Evolutionary conservation across 2,797 vertebrate genomes (phyloP).

Genomic region (Peromyscus melanophrys): DNA sequence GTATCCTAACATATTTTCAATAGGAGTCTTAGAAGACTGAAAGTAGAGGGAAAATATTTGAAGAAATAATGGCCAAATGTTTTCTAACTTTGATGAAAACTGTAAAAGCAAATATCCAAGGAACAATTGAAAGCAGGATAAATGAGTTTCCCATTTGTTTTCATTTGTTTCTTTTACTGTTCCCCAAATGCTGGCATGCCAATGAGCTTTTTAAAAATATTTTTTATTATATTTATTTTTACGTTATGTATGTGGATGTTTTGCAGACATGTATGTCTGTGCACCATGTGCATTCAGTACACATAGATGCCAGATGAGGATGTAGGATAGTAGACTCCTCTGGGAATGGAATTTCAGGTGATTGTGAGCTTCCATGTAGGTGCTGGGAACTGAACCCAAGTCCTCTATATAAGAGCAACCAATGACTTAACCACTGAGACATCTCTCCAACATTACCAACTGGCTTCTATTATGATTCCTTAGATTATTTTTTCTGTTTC

Average conservation of each 20-base stretch:
- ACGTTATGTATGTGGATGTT: neutral
- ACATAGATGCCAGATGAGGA: neutral
- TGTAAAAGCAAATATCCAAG: neutral
- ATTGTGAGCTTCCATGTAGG: neutral
- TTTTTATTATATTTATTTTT: neutral
- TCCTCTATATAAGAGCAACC: neutral
- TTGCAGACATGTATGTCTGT: neutral
- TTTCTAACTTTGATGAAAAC: conserved; percentile 50
- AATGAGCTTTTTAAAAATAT: neutral
- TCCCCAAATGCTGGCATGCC: neutral
- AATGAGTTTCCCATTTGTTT: neutral
- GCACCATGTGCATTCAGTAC: neutral
- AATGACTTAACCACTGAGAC: neutral
- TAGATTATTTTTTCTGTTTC: conserved; percentile 43
- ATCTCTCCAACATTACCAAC: neutral
- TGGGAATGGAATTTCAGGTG: neutral
- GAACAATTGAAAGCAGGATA: conserved; percentile 16
- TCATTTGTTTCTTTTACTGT: conserved; percentile 58
- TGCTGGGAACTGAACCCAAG: neutral
- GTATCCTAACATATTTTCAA: neutral
- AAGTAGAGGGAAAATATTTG: neutral
- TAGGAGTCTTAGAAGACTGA: neutral
- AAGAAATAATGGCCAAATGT: neutral
- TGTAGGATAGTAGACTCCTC: neutral
- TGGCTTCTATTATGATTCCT: conserved; percentile 28